Evolutionary conservation across 2,888 invertebrate species (phyloP).

Genomic region (Aromia moschata): DNA sequence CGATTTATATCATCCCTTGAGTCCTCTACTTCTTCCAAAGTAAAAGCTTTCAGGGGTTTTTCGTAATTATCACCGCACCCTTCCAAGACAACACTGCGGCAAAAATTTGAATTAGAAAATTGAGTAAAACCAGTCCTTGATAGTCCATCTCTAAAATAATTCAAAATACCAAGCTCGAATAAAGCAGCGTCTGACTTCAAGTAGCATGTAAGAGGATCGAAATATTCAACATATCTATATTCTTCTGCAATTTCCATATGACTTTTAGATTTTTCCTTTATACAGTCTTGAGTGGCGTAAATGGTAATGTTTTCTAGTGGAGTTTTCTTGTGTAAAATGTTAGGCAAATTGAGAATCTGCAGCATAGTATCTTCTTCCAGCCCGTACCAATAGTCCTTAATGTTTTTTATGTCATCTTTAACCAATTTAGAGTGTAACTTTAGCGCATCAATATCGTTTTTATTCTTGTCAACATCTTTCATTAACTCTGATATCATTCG

Average conservation of each 20-base stretch:
- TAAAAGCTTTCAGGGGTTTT: slow-evolving; percentile 67
- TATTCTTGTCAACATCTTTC: slow-evolving; percentile 52
- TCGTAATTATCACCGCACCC: slow-evolving; percentile 73
- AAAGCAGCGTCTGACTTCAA: slow-evolving; percentile 74
- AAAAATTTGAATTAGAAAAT: slow-evolving; percentile 82
- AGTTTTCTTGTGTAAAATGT: slow-evolving; percentile 72
- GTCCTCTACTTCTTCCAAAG: slow-evolving; percentile 68
- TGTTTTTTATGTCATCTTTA: slow-evolving; percentile 68
- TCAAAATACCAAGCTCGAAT: slow-evolving; percentile 73
- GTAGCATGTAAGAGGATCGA: slow-evolving; percentile 70
- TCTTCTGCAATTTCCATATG: slow-evolving; percentile 69
- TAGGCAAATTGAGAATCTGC: slow-evolving; percentile 75
- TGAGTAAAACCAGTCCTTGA: slow-evolving; percentile 68
- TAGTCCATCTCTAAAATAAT: slow-evolving; percentile 64
- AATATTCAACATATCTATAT: slow-evolving; percentile 68
- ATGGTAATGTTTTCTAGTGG: slow-evolving; percentile 61
- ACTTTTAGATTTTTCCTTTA: slow-evolving; percentile 56
- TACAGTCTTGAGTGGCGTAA: slow-evolving; percentile 52
- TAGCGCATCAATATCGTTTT: slow-evolving; percentile 64
- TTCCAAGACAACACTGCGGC: slow-evolving; percentile 78
- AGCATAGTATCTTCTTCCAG: slow-evolving; percentile 76
- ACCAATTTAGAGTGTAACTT: slow-evolving; percentile 64
- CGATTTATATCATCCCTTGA: slow-evolving; percentile 66
- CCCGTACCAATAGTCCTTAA: slow-evolving; percentile 74
- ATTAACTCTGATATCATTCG: slow-evolving; percentile 64